Evolutionary conservation across 2,888 invertebrate species (phyloP).

Genomic region (Melitaea athalia): DNA sequence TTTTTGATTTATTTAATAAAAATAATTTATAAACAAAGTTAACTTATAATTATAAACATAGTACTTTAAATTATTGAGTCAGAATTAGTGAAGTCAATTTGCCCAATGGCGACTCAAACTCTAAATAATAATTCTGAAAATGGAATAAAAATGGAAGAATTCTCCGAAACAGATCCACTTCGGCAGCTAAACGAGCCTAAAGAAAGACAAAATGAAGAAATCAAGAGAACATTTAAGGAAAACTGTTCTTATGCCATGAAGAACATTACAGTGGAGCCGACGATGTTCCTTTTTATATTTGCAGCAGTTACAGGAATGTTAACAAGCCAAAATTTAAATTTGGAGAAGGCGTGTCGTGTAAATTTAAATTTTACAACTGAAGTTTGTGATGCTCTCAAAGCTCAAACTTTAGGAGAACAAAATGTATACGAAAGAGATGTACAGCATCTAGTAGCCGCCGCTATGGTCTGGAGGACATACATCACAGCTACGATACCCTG

Average conservation of each 20-base stretch:
- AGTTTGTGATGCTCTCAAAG: conserved; percentile 87
- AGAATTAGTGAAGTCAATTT: not conserved
- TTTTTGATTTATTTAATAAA: not conserved
- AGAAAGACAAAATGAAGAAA: conserved; percentile 29
- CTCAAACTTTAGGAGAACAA: conserved; percentile 82
- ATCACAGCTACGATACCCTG: conserved; percentile 90
- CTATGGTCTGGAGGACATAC: conserved; percentile 90
- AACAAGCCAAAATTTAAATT: conserved; percentile 89
- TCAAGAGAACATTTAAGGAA: conserved; percentile 46
- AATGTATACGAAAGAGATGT: conserved; percentile 81
- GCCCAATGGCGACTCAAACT: conserved; percentile 13
- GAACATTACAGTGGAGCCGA: conserved; percentile 67
- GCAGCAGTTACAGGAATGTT: conserved; percentile 79
- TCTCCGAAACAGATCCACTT: conserved; percentile 50
- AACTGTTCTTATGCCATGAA: conserved; percentile 44
- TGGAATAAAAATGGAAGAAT: conserved; percentile 40
- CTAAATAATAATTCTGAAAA: conserved; percentile 14
- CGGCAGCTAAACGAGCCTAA: conserved; percentile 33
- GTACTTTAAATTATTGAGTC: not conserved
- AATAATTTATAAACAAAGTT: conserved; percentile 4
- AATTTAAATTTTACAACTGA: conserved; percentile 86
- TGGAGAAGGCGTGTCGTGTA: conserved; percentile 92
- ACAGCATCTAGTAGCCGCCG: conserved; percentile 86
- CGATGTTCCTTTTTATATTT: conserved; percentile 56
- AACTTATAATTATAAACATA: too few relatives aligned